phyloP scores from a whole-genome alignment of 2,888 invertebrate genomes.

The Lepidocyrtoides sp. region DNA sequence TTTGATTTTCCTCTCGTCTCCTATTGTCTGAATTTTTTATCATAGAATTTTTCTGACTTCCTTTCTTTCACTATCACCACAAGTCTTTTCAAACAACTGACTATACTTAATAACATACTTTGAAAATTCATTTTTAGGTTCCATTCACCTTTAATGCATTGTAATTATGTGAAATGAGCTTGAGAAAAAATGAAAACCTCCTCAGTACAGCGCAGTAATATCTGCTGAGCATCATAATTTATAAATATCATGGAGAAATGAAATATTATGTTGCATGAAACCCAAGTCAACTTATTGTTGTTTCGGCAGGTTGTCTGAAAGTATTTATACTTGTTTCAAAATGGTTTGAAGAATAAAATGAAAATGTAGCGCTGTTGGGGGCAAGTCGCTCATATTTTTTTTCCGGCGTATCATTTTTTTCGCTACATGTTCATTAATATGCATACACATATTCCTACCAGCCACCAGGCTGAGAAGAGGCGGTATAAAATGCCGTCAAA shows the following conservation, averaged over 20 bases:
- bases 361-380: background rate
- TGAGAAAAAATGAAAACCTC: background rate
- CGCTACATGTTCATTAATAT: background rate
- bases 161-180: constrained; percentile 5
- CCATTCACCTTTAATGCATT: constrained; percentile 55
- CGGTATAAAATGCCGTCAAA: background rate
- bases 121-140: constrained; percentile 27
- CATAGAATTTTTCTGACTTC: background rate
- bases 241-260: background rate
- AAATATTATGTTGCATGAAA: background rate
- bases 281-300: background rate
- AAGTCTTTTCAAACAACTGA: background rate
- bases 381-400: background rate
- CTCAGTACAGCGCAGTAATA: background rate
- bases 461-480: background rate
- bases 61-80: constrained; percentile 19
- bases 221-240: background rate
- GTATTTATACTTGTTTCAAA: background rate
- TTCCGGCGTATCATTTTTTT: background rate
- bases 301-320: too few species aligned
- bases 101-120: background rate
- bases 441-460: background rate
- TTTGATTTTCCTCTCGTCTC: constrained; percentile 22
- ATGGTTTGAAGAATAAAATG: background rate
- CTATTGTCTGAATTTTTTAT: background rate